phyloP scores from a whole-genome alignment of 2,888 invertebrate species.

The Acronicta psi region DNA sequence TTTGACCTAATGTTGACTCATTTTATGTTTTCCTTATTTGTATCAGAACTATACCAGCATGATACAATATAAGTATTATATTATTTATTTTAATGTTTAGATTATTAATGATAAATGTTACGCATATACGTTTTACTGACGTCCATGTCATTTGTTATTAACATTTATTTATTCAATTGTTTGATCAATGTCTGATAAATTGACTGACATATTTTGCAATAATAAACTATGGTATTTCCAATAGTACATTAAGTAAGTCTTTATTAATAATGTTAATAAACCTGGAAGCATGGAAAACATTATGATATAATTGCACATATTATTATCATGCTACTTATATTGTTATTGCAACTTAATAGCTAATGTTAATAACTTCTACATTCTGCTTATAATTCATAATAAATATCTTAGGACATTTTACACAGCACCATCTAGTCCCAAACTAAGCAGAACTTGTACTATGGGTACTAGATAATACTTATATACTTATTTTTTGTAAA shows the following conservation, averaged over 20 bases:
- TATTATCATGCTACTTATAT: constrained; percentile 23
- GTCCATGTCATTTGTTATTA: not conserved
- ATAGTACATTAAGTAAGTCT: constrained; percentile 14
- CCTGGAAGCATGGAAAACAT: constrained; percentile 26
- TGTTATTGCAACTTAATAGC: constrained; percentile 12
- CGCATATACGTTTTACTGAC: constrained; percentile 1
- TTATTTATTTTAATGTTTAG: not conserved
- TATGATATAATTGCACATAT: constrained; percentile 15
- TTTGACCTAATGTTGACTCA: not conserved
- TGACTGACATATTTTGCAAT: constrained; percentile 10
- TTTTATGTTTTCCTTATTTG: not conserved
- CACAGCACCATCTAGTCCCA: too few relatives aligned
- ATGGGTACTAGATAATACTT: too few relatives aligned
- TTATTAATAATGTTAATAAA: constrained; percentile 31
- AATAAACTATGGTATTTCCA: constrained; percentile 32
- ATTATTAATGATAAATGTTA: constrained; percentile 1
- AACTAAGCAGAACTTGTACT: too few relatives aligned
- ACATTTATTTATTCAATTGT: constrained; percentile 6
- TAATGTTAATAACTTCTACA: constrained; percentile 6
- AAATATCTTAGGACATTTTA: too few relatives aligned
- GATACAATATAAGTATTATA: too few relatives aligned
- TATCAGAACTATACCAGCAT: too few relatives aligned
- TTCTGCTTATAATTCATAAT: too few relatives aligned
- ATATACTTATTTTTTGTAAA: too few relatives aligned
- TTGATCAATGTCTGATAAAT: constrained; percentile 13